Conservation (phyloP, 2,797 vertebrate genomes). For the Acridotheres tristis region DNA sequence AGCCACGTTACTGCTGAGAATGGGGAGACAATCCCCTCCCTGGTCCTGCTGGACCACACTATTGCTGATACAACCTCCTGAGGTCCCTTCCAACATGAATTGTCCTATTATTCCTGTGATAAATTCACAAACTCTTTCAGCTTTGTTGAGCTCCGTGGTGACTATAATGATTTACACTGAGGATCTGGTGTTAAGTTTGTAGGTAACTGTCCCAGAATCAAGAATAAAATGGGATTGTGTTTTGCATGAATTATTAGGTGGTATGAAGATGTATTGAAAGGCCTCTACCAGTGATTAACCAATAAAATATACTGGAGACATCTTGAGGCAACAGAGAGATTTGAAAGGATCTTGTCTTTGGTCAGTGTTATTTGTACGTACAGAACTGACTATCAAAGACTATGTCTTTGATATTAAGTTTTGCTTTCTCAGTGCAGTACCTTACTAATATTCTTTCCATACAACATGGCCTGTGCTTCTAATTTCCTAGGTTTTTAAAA, state of each 20-base stretch:
- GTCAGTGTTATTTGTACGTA: neutral
- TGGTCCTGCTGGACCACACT: neutral
- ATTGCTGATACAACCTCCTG: neutral
- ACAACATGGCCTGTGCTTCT: neutral
- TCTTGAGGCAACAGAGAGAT: neutral
- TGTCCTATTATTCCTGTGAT: neutral
- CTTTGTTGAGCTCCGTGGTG: neutral
- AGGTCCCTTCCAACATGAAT: neutral
- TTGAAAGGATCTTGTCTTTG: neutral
- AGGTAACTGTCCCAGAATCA: neutral
- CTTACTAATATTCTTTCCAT: neutral
- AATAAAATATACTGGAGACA: neutral
- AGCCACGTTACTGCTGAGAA: rapidly evolving
- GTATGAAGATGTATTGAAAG: neutral
- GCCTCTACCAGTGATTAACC: neutral
- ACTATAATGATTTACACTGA: neutral
- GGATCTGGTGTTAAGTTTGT: neutral
- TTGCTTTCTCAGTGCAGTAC: neutral
- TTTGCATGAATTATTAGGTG: neutral
- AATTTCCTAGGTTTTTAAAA: conserved; percentile 45
- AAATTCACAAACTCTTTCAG: neutral
- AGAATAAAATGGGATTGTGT: neutral
- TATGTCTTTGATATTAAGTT: neutral
- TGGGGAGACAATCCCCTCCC: neutral
- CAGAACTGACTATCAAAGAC: neutral